Conservation (phyloP, 2,113 vertebrate genomes). For the Gobio gobio region DNA sequence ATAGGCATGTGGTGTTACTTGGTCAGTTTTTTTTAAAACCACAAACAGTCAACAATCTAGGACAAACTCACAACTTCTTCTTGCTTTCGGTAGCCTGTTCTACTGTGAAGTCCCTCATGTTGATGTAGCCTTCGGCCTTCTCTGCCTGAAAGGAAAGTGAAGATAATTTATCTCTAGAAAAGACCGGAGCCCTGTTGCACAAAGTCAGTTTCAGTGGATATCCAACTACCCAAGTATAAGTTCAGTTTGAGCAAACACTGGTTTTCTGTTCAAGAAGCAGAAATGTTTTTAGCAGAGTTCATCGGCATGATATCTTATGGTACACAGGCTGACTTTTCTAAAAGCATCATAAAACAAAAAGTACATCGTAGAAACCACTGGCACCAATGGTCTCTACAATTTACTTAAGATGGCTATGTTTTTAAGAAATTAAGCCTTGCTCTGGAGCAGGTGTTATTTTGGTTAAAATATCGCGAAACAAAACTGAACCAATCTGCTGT, state of each 20-base stretch:
- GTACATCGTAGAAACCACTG: neutral
- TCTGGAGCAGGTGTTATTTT: neutral
- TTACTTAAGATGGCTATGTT: neutral
- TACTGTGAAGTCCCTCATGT: slow-evolving; percentile 83
- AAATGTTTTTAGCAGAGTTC: no score
- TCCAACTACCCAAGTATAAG: neutral
- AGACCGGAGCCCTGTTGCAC: neutral
- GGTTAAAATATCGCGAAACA: neutral
- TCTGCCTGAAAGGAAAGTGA: slow-evolving; percentile 78
- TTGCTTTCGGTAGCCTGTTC: slow-evolving; percentile 82
- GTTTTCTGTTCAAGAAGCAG: neutral
- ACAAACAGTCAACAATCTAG: neutral
- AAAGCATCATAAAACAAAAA: neutral
- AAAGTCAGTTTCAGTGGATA: neutral
- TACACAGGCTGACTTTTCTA: no score
- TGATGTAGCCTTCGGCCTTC: slow-evolving; percentile 90
- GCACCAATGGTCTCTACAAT: no score
- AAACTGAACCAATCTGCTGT: neutral
- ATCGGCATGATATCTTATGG: no score
- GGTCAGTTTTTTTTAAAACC: neutral
- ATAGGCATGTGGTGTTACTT: neutral
- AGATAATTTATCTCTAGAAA: neutral
- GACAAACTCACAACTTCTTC: slow-evolving; percentile 84
- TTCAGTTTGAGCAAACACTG: neutral
- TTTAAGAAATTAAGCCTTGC: neutral